phyloP scores from a whole-genome alignment of 2,797 vertebrate species.

The Pseudomugil tenellus region DNA sequence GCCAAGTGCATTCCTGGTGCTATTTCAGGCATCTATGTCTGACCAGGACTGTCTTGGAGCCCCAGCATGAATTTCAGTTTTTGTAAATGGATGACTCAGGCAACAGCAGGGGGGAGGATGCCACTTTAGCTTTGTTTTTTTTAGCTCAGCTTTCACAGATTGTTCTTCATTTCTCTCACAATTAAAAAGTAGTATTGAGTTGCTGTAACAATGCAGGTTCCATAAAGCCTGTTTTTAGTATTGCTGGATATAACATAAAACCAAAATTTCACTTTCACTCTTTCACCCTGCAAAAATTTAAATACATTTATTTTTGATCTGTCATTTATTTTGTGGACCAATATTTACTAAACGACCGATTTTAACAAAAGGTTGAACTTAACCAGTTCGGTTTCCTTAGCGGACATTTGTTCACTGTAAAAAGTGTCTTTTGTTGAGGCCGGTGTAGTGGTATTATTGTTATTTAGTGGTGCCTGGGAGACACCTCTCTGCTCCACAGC shows the following conservation, averaged over 20 bases:
- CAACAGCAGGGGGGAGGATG: conserved; percentile 15
- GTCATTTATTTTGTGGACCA: background rate
- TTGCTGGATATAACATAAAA: conserved; percentile 4
- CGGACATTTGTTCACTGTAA: background rate
- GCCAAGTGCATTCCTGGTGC: conserved; percentile 70
- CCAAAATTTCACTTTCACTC: too few relatives aligned
- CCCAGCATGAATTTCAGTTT: conserved; percentile 50
- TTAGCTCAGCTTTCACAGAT: conserved; percentile 53
- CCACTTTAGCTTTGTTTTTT: conserved; percentile 51
- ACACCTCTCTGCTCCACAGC: conserved; percentile 53
- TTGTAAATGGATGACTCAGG: conserved; percentile 59
- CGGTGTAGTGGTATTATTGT: conserved; percentile 18
- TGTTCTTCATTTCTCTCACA: conserved; percentile 38
- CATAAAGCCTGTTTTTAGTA: conserved; percentile 18
- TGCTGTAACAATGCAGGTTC: conserved; percentile 19
- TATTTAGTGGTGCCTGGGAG: conserved; percentile 51
- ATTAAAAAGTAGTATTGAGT: conserved; percentile 36
- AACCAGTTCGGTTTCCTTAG: background rate
- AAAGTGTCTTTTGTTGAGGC: conserved; percentile 5
- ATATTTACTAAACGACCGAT: background rate
- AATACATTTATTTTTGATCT: background rate
- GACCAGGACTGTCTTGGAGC: conserved; percentile 45
- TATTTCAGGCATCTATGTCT: conserved; percentile 77
- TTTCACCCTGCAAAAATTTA: too few relatives aligned
- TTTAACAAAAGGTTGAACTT: background rate